These are phyloP conservation scores for Andricus quercusramuli DNA, from an alignment of 2,888 invertebrate genomes.

Conservation along the genomic window DNA sequence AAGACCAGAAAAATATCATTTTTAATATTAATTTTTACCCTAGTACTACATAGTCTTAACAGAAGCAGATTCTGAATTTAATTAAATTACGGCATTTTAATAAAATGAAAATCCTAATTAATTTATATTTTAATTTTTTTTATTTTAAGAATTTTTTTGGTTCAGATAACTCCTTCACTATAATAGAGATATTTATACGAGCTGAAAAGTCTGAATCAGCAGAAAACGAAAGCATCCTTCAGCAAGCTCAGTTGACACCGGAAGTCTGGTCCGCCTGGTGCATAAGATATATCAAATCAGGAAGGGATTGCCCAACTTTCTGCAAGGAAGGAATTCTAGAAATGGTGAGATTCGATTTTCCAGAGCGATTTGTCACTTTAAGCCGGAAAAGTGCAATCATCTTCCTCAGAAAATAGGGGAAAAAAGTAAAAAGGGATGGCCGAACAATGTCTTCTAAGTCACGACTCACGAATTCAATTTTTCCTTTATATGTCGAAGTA, in stretches of 20 bases:
- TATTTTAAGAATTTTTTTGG: accelerated
- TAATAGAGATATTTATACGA: constrained; percentile 20
- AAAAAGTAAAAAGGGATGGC: neutral
- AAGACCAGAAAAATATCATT: too few relatives aligned
- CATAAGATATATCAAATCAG: constrained; percentile 31
- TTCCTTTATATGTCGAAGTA: neutral
- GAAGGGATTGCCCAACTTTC: constrained; percentile 31
- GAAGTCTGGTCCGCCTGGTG: constrained; percentile 33
- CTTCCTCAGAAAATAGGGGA: constrained; percentile 7
- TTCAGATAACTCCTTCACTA: neutral
- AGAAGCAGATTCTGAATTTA: too few relatives aligned
- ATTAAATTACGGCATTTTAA: too few relatives aligned
- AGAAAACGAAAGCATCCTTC: constrained; percentile 34
- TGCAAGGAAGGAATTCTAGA: constrained; percentile 25
- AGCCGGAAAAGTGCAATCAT: constrained; percentile 37
- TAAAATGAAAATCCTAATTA: neutral
- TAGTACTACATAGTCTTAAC: too few relatives aligned
- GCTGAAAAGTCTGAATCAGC: neutral
- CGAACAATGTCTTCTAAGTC: constrained; percentile 30
- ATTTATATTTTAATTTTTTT: neutral
- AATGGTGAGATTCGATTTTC: constrained; percentile 30
- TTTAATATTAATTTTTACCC: too few relatives aligned
- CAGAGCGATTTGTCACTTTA: constrained; percentile 34
- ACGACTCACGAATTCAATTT: constrained; percentile 7
- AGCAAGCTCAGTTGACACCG: constrained; percentile 29